These are phyloP conservation scores for Sigmodon hispidus DNA, from an alignment of 2,113 vertebrate species.

Conservation along the genomic window DNA sequence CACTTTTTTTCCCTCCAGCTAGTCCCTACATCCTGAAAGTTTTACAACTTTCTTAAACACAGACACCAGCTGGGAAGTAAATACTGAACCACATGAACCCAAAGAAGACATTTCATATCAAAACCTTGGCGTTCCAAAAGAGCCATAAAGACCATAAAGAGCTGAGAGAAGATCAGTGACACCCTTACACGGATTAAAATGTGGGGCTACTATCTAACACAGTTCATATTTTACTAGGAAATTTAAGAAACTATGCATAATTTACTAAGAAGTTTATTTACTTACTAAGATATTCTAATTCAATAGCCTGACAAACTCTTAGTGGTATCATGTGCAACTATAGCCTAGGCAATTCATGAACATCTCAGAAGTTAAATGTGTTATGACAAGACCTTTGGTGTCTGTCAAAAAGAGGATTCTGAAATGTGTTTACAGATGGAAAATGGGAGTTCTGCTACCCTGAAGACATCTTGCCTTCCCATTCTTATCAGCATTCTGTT, in stretches of 20 bases:
- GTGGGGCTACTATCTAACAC: neutral
- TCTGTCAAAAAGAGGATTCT: neutral
- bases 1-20: neutral
- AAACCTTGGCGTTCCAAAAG: neutral
- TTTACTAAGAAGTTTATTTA: conserved; percentile 51
- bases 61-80: neutral
- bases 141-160: neutral
- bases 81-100: neutral
- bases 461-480: neutral
- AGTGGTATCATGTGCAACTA: neutral
- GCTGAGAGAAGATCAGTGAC: neutral
- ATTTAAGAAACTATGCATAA: neutral
- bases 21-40: neutral
- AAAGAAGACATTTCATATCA: neutral
- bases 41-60: neutral
- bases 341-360: neutral
- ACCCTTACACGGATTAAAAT: neutral
- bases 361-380: neutral
- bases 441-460: neutral
- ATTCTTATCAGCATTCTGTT: neutral
- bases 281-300: neutral
- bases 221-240: conserved; percentile 28
- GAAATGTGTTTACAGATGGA: neutral
- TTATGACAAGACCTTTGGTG: neutral
- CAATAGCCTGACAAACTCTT: neutral